phyloP scores from a whole-genome alignment of 1,140 invertebrate species.

The Pomacea maculata region DNA sequence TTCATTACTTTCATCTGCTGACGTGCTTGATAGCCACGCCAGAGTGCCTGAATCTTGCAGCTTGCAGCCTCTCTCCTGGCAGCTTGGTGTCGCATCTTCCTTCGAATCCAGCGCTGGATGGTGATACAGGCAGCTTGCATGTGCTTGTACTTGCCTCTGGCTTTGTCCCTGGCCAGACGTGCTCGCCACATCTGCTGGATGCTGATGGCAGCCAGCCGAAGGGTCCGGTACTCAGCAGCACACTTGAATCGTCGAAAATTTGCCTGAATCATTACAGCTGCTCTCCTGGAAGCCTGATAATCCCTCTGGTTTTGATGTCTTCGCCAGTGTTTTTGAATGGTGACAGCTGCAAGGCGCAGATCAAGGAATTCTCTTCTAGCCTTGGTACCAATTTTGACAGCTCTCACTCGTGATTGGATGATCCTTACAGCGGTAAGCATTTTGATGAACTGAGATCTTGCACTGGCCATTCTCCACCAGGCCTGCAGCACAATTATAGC shows the following conservation, averaged over 20 bases:
- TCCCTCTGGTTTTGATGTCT: constrained; percentile 8
- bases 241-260: constrained; percentile 16
- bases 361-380: constrained; percentile 9
- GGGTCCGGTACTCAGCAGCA: neutral
- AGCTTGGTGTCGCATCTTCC: neutral
- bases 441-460: constrained; percentile 5
- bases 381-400: neutral
- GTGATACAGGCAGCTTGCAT: neutral
- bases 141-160: neutral
- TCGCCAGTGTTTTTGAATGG: constrained; percentile 28
- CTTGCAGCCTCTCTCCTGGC: constrained; percentile 13
- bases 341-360: constrained; percentile 3
- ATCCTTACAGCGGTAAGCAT: constrained; percentile 5
- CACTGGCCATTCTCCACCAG: constrained; percentile 13
- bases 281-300: constrained; percentile 9
- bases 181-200: constrained; percentile 22
- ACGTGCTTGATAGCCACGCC: constrained; percentile 20
- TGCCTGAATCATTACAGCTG: constrained; percentile 32
- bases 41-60: constrained; percentile 32
- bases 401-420: constrained; percentile 14
- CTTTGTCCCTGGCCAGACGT: neutral
- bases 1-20: constrained; percentile 19
- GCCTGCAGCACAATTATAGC: constrained; percentile 30
- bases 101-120: constrained; percentile 18
- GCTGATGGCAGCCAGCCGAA: constrained; percentile 16